phyloP scores from a whole-genome alignment of 2,113 vertebrate genomes.

The Leucoraja erinaceus region DNA sequence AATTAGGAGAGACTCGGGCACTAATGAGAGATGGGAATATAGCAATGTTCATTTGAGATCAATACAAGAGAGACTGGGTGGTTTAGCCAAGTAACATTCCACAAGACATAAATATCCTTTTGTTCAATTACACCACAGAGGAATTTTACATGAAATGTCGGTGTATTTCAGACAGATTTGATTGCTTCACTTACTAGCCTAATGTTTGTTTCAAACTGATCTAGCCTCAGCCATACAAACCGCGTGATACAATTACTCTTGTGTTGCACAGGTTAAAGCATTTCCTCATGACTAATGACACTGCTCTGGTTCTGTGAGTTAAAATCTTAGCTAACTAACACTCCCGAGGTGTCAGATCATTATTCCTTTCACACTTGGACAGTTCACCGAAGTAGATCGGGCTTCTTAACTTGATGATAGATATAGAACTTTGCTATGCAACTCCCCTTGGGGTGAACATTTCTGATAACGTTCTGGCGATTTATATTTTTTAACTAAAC shows the following conservation, averaged over 20 bases:
- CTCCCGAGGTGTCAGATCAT: conserved; percentile 29
- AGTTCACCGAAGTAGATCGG: neutral
- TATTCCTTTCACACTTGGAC: conserved; percentile 38
- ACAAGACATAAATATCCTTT: neutral
- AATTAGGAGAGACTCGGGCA: neutral
- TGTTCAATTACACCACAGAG: neutral
- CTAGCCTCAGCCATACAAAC: neutral
- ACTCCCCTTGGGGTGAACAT: neutral
- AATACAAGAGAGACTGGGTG: neutral
- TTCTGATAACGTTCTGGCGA: neutral
- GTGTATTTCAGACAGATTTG: neutral
- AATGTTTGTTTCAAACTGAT: neutral
- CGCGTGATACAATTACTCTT: neutral
- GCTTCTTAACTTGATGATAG: neutral
- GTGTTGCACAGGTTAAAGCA: conserved; percentile 13
- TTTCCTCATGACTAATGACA: conserved; percentile 31
- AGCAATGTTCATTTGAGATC: neutral
- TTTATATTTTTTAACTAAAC: neutral
- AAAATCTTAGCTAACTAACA: conserved; percentile 32
- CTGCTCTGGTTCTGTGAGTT: conserved; percentile 2
- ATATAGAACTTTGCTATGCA: neutral
- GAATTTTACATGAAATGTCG: neutral
- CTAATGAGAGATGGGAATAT: neutral
- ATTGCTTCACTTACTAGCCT: neutral
- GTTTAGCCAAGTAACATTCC: neutral